Percentiles rank a stretch among this genome's conserved stretches.
Conservation (phyloP, 2,797 vertebrate species). For the Merluccius polli region DNA sequence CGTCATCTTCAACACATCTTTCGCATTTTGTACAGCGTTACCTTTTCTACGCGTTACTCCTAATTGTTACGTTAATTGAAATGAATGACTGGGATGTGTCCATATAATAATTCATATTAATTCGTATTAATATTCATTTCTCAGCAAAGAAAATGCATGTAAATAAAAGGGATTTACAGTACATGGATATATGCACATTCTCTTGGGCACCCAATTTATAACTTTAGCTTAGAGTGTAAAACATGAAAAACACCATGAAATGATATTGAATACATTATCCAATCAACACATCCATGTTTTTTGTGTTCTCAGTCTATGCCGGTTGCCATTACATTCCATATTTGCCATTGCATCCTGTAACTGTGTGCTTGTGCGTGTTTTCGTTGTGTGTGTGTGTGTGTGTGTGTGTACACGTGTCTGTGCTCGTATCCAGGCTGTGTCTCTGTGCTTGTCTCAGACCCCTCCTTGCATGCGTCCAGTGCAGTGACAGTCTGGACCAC, state of each 20-base stretch:
- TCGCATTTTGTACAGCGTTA: not conserved
- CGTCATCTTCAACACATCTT: not conserved
- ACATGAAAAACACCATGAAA: not conserved
- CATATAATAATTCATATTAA: not conserved
- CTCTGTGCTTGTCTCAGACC: conserved; percentile 63
- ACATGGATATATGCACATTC: not conserved
- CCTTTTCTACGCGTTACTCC: not conserved
- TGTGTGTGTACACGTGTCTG: conserved; percentile 33
- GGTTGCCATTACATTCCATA: not conserved
- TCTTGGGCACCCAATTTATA: not conserved
- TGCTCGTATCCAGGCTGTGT: conserved; percentile 21
- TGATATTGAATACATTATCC: not conserved
- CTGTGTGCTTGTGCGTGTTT: conserved; percentile 15
- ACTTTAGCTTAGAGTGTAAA: not conserved
- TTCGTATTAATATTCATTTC: not conserved
- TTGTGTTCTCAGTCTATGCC: not conserved
- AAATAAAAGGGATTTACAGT: not conserved
- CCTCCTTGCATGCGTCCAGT: conserved; percentile 70
- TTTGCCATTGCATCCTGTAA: not conserved
- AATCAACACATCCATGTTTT: not conserved
- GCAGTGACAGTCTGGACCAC: conserved; percentile 53
- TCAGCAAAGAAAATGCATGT: not conserved
- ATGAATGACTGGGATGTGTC: not conserved
- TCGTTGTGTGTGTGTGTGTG: conserved; percentile 34
- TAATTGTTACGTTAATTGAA: not conserved